Base-by-base conservation (phyloP, 2,797 vertebrate genomes). In the Pipistrellus pygmaeus region DNA sequence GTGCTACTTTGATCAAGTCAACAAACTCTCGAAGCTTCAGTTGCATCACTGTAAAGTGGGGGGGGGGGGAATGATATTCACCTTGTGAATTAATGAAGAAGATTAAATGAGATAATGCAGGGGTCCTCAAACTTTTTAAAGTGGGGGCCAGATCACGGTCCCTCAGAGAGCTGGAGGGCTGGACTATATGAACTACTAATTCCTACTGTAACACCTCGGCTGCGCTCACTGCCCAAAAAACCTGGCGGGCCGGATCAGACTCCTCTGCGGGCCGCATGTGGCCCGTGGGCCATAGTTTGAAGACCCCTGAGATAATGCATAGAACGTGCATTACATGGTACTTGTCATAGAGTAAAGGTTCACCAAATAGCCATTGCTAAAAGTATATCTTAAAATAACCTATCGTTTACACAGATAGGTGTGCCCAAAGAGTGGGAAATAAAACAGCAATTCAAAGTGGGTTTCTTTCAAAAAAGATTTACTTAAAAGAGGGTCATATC, bases 381-480 rank as follows among this genome's bases (percentile, higher is more conserved):
- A 73, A 32, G 51, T 46, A 27, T 21, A 78, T 69, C 38, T 68
- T 82, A 73, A 95, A 68, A 81, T 86, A 90, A 89, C 13, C 6
- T 17, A 27, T 86, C 7, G 0, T 35, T 90, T 88, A 83, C 35
- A 46, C 71, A 90, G 62, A 88, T 23, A 71, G 18, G 13, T 35
- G 13, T n/a, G 55, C 88, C 60, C 21, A 35, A 85, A 68, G 11
- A 77, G 1, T 25, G 1, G 21, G 32, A 92, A 90, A 62, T 68
- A 78, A 20, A 4, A 51, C 8, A 83, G 32, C 38, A 38, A 92
- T 46, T 60, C 38, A 5, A 95, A 41, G 57, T 7, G 25, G 11
- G 20, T 88, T 87, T 94, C 84, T 73, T 90, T 73, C 66, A 20
- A 27, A 51, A 86, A 57, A 68, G 80, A 91, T 68, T 84, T 84